Base-by-base conservation (phyloP, 2,888 invertebrate genomes). In the Leptothorax acervorum region DNA sequence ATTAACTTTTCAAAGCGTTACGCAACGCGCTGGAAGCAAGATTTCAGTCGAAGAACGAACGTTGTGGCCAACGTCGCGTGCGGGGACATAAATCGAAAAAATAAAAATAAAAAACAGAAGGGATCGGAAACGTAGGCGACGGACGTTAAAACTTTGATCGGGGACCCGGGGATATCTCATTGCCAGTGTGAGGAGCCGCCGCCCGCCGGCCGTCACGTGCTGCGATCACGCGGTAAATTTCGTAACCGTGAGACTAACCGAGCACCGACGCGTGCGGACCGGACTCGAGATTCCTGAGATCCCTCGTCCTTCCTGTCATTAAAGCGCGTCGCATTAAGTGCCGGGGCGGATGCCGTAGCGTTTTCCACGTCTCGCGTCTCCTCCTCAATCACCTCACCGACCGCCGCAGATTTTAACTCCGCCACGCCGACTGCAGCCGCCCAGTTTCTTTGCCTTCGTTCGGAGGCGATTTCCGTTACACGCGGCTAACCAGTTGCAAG, bases 151-250 rank as follows among this genome's bases (percentile, higher is more conserved):
- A 35, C 45, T 18, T 75, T 0, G 15, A 31, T 23, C 23, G 23
- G 23, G 23, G 23, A 23, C 23, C 23, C 23, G 23, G 23, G 15
- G 15, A 55, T 48, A 18, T 23, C 23, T 23, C 23, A 23, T 23
- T 23, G 23, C 0, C 23, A 23, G 23, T 23, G 23, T 23, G 23
- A 23, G 23, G 23, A 23, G 23, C 23, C 23, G 23, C 23, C 23
- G 23, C 23, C 23, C 23, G 23, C 23, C 23, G 23, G 23, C 23
- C 60, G 79, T 81, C 79, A 73, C 48, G 92, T 93, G 93, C 90
- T 93, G 93, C 92, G 39, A 92, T 76, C 93, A 90, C 55, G 90
- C 73, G 87, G 88, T 39, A n/a, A 74, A 48, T 60, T 42, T 79
- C 18, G 45, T 11, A 75, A 74, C 12, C 78, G 68, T 53, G 28